Evolutionary conservation across 2,888 invertebrate genomes (phyloP).

Genomic region (Dryococelus australis): DNA sequence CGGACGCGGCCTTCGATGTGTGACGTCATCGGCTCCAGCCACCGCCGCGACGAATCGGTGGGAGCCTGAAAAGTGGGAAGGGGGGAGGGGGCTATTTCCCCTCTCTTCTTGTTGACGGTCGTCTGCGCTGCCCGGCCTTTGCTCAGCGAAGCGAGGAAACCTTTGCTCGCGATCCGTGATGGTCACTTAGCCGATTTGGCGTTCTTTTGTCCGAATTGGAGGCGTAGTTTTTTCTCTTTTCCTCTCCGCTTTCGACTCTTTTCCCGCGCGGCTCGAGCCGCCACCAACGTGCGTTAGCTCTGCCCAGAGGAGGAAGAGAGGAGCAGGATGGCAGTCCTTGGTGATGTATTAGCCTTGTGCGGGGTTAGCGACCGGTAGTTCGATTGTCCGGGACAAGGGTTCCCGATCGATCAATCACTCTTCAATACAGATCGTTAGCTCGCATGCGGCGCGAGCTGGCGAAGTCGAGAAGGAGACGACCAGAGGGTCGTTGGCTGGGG

Average conservation of each 20-base stretch:
- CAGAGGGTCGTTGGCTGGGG: too few species aligned
- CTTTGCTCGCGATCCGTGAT: background rate
- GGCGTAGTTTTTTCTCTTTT: background rate
- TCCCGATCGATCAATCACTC: background rate
- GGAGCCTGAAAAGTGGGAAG: too few species aligned
- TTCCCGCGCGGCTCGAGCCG: too few species aligned
- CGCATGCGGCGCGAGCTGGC: background rate
- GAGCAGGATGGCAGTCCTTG: background rate
- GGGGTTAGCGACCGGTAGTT: background rate
- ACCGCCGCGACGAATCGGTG: background rate
- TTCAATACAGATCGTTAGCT: slow-evolving; percentile 3
- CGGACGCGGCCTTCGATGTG: background rate
- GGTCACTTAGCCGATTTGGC: slow-evolving; percentile 20
- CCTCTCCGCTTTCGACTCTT: background rate
- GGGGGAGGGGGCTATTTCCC: too few species aligned
- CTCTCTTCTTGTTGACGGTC: background rate
- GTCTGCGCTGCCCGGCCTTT: background rate
- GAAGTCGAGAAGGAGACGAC: too few species aligned
- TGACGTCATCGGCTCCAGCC: background rate
- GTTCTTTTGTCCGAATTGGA: background rate
- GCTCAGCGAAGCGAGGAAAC: background rate
- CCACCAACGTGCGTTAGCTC: too few species aligned
- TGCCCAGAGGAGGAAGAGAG: too few species aligned
- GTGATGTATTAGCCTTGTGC: background rate
- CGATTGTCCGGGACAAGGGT: background rate